phyloP scores from a whole-genome alignment of 1,140 invertebrate species.

The Drosophila sproati region DNA sequence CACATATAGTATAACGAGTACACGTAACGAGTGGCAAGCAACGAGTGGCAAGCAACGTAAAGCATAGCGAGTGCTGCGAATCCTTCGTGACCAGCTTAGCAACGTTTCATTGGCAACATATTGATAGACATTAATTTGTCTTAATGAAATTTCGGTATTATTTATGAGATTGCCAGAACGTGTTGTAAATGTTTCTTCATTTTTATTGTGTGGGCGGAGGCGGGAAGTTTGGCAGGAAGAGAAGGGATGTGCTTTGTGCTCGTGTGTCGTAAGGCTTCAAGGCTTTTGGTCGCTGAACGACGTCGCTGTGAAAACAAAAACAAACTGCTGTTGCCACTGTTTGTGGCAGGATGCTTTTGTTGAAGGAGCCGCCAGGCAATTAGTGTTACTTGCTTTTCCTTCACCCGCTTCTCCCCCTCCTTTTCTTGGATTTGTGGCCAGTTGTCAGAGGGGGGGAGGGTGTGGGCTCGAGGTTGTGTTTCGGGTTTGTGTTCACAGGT shows the following conservation, averaged over 20 bases:
- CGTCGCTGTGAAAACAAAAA: slow-evolving; percentile 65
- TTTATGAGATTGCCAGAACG: slow-evolving; percentile 80
- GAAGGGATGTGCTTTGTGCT: slow-evolving; percentile 1
- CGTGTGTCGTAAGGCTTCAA: slow-evolving; percentile 40
- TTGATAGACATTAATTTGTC: slow-evolving; percentile 84
- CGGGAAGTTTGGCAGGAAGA: slow-evolving; percentile 17
- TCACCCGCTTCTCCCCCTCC: neutral
- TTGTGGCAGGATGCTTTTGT: slow-evolving; percentile 36
- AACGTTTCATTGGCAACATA: slow-evolving; percentile 68
- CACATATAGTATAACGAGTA: too few relatives aligned
- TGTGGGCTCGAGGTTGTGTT: slow-evolving; percentile 21
- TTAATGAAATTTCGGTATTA: slow-evolving; percentile 82
- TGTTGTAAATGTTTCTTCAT: slow-evolving; percentile 52
- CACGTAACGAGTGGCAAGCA: too few relatives aligned
- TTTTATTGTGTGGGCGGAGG: neutral
- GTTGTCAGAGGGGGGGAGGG: slow-evolving; percentile 25
- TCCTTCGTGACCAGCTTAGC: slow-evolving; percentile 1
- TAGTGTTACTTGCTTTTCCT: slow-evolving; percentile 50
- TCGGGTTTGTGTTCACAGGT: slow-evolving; percentile 41
- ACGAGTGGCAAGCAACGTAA: too few relatives aligned
- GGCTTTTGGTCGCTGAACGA: slow-evolving; percentile 26
- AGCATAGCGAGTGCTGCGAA: neutral
- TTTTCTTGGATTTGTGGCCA: slow-evolving; percentile 29
- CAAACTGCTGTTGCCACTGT: slow-evolving; percentile 54
- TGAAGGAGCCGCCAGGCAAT: slow-evolving; percentile 58